These are phyloP conservation scores for Zhuqinia jingwanae DNA, from an alignment of 2,888 invertebrate genomes.

Conservation along the genomic window DNA sequence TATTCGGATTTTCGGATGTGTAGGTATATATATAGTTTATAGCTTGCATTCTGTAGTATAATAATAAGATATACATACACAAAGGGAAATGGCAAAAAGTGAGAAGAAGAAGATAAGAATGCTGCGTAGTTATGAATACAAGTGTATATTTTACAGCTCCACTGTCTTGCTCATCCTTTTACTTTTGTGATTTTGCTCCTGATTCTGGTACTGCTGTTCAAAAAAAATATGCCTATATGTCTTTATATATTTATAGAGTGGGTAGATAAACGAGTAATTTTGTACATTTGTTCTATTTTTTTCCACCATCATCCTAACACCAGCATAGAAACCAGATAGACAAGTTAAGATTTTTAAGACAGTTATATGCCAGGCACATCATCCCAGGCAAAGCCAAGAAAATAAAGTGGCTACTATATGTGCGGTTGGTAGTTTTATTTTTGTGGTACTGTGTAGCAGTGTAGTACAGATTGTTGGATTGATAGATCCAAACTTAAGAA, in stretches of 20 bases:
- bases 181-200: too few species aligned
- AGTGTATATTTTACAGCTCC: slow-evolving; percentile 22
- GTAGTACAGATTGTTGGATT: slow-evolving; percentile 14
- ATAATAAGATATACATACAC: slow-evolving; percentile 14
- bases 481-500: slow-evolving; percentile 37
- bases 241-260: background rate
- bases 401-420: slow-evolving; percentile 35
- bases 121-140: slow-evolving; percentile 7
- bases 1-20: too few species aligned
- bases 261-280: slow-evolving; percentile 38
- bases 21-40: background rate
- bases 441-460: background rate
- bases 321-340: too few species aligned
- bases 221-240: background rate
- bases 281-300: slow-evolving; percentile 38
- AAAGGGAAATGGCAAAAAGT: too few species aligned
- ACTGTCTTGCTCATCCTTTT: background rate
- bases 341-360: slow-evolving; percentile 28
- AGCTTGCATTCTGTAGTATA: too few species aligned
- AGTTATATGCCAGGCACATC: slow-evolving; percentile 34
- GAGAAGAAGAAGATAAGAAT: background rate
- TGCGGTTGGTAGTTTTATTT: slow-evolving; percentile 11
- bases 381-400: slow-evolving; percentile 32
- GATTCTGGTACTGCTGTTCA: too few species aligned
- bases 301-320: background rate